Base-by-base conservation (phyloP, 2,797 vertebrate genomes). In the Hirundo rustica region DNA sequence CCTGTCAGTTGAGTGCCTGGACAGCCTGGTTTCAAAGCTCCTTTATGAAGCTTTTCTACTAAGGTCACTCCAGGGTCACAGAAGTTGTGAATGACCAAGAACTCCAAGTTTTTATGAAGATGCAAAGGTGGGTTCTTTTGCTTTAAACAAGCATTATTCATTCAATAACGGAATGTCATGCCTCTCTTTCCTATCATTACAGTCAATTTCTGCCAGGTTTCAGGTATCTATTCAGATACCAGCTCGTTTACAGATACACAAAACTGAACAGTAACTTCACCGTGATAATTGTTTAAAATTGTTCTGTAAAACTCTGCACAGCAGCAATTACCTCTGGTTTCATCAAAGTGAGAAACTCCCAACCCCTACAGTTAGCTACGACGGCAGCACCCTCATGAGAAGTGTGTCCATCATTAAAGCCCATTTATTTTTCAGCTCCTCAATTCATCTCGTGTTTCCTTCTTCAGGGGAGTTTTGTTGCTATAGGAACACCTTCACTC, bases 401-500 rank as follows among this genome's bases (percentile, higher is more conserved):
- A 72, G 20, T 1, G 12, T 30, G 48, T 47, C 73, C 55, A 34
- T 60, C 76, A n/a, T 19, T 62, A 79, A 76, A 81, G 34, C 6
- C 25, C 27, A 50, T 66, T 83, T 75, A 30, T 48, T 81, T 70
- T 78, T 73, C 64, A 88, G 47, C 11, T 80, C 48, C 27, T 80
- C 40, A 32, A 27, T 22, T 87, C 48, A 48, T 77, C n/a, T 76
- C n/a, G 32, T 17, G 22, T 72, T 58, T 58, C 50, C 47, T 45
- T 40, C 44, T 78, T 78, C 26, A 72, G 36, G 9, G 11, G 19
- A 75, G 62, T 65, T 74, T 51, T 65, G 85, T 65, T 95, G 86
- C 91, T 74, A 61, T 17, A 88, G 78, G n/a, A 93, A 94, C 86
- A 79, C 45, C 57, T 92, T 80, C 84, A 77, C 38, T 71, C 8